phyloP scores from a whole-genome alignment of 1,140 invertebrate genomes.

The Proctacanthus coquilletti region DNA sequence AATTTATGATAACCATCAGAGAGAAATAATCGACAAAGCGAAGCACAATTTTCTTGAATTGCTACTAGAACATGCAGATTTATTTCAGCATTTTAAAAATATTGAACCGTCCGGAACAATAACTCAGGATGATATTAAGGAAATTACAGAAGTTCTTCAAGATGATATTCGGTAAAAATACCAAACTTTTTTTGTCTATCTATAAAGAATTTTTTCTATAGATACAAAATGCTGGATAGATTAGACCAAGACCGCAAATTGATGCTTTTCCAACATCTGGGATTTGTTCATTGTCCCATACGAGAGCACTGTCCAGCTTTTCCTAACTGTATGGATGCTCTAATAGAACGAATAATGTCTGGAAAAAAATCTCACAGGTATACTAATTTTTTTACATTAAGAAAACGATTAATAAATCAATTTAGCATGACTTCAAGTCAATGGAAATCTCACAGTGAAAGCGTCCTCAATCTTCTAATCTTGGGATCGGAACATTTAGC shows the following conservation, averaged over 20 bases:
- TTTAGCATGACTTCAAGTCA: conserved; percentile 29
- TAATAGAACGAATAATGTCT: conserved; percentile 61
- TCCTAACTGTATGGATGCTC: conserved; percentile 75
- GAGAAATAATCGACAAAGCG: conserved; percentile 77
- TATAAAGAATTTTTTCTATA: conserved; percentile 18
- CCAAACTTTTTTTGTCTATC: conserved; percentile 4
- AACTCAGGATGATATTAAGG: conserved; percentile 85
- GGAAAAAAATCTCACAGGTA: conserved; percentile 43
- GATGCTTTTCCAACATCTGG: conserved; percentile 87
- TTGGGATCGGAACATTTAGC: conserved; percentile 62
- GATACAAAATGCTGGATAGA: conserved; percentile 83
- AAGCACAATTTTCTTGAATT: conserved; percentile 89
- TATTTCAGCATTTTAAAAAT: conserved; percentile 88
- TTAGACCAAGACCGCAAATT: conserved; percentile 87
- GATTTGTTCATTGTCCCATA: conserved; percentile 91
- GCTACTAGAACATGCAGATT: conserved; percentile 80
- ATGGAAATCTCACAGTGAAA: conserved; percentile 46
- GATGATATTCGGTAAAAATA: conserved; percentile 68
- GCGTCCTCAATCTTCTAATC: conserved; percentile 56
- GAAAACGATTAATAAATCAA: conserved; percentile 6
- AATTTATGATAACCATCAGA: conserved; percentile 91
- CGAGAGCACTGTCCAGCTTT: conserved; percentile 84
- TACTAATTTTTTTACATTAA: conserved; percentile 10
- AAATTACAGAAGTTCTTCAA: conserved; percentile 81
- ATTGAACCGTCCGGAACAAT: conserved; percentile 79